Conservation (phyloP, 1,140 invertebrate genomes). For the Drosophila nannoptera region DNA sequence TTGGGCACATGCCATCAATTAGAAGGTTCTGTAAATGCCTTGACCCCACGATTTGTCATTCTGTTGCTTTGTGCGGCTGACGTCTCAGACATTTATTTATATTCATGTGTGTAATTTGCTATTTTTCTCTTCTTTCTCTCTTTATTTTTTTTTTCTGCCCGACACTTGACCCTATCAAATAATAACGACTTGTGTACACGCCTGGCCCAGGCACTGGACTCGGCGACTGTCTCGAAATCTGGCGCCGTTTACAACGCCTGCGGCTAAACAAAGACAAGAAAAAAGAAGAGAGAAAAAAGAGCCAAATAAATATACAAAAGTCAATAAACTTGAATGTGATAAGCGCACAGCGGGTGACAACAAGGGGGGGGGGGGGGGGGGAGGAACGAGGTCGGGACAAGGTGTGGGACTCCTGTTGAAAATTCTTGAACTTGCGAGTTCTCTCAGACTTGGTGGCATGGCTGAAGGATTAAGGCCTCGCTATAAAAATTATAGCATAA, state of each 20-base stretch:
- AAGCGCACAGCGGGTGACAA: slow-evolving; percentile 43
- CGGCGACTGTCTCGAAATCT: slow-evolving; percentile 73
- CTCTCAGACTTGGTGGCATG: not conserved
- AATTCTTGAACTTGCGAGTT: not conserved
- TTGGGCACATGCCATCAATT: slow-evolving; percentile 36
- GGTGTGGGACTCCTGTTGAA: not conserved
- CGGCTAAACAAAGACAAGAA: slow-evolving; percentile 57
- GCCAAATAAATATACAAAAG: slow-evolving; percentile 68
- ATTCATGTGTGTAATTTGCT: slow-evolving; percentile 61
- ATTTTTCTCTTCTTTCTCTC: slow-evolving; percentile 27
- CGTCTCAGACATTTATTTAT: slow-evolving; percentile 54
- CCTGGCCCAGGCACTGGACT: slow-evolving; percentile 42
- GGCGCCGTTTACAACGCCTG: slow-evolving; percentile 70
- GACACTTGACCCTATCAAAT: slow-evolving; percentile 73
- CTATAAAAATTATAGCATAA: not conserved
- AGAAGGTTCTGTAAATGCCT: slow-evolving; percentile 32
- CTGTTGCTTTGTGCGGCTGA: slow-evolving; percentile 28
- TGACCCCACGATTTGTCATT: slow-evolving; percentile 44
- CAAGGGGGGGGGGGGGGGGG: not conserved
- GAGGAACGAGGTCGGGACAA: too few species aligned
- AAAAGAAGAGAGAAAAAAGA: slow-evolving; percentile 38
- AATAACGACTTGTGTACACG: slow-evolving; percentile 66
- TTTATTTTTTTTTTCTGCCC: slow-evolving; percentile 22
- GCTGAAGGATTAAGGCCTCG: not conserved
- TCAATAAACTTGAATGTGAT: slow-evolving; percentile 69